Evolutionary conservation across 2,888 invertebrate genomes (phyloP).

Genomic region (Pasiphila rectangulata): DNA sequence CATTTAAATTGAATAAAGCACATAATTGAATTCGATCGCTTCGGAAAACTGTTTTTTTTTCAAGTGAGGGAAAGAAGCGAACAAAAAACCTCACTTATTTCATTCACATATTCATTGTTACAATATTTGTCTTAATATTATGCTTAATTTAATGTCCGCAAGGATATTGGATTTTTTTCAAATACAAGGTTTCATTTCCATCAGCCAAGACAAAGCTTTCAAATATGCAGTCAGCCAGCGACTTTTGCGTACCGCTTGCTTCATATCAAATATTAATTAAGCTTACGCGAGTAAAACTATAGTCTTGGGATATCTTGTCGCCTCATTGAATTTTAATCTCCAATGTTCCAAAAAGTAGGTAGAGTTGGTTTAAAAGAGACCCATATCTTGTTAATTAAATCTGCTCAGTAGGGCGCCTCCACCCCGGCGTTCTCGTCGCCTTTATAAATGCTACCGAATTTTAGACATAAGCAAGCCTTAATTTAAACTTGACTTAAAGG

Average conservation of each 20-base stretch:
- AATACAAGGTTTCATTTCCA: too few relatives aligned
- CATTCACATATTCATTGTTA: background rate
- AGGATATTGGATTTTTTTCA: background rate
- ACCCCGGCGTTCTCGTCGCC: conserved; percentile 54
- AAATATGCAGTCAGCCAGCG: too few relatives aligned
- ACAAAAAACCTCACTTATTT: too few relatives aligned
- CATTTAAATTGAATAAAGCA: too few relatives aligned
- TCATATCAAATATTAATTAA: conserved; percentile 40
- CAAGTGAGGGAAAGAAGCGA: too few relatives aligned
- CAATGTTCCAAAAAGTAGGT: conserved; percentile 73
- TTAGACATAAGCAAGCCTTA: conserved; percentile 69
- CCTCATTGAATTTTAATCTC: conserved; percentile 74
- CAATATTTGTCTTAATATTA: too few relatives aligned
- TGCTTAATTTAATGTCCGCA: background rate
- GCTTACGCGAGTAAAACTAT: conserved; percentile 44
- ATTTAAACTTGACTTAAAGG: conserved; percentile 72
- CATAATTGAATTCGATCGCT: too few relatives aligned
- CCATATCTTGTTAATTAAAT: conserved; percentile 81
- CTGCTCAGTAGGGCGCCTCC: conserved; percentile 71
- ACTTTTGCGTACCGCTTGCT: too few relatives aligned
- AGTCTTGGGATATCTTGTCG: conserved; percentile 54
- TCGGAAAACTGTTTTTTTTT: too few relatives aligned
- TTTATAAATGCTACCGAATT: conserved; percentile 69
- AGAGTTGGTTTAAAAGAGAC: conserved; percentile 74
- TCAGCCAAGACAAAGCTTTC: conserved; percentile 11